These are phyloP conservation scores for Plebejus melissa DNA, from an alignment of 2,888 invertebrate species.

Conservation along the genomic window DNA sequence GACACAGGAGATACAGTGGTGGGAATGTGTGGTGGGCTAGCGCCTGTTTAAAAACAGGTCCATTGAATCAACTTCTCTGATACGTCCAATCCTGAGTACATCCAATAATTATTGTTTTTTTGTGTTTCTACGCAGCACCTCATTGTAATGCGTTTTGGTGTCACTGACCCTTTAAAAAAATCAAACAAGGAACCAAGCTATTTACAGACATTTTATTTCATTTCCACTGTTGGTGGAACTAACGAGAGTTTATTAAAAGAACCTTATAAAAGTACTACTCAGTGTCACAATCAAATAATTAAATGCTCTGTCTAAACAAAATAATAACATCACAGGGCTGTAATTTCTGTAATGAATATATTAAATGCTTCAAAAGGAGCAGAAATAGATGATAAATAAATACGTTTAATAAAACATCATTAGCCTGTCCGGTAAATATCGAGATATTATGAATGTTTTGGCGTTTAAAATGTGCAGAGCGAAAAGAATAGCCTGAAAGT, in stretches of 20 bases:
- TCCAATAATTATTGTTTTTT: too few relatives aligned
- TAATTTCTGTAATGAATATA: not conserved
- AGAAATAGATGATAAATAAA: not conserved
- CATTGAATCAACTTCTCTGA: too few relatives aligned
- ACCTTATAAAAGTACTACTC: not conserved
- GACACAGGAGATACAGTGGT: too few relatives aligned
- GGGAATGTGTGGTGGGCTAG: too few relatives aligned
- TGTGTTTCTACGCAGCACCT: too few relatives aligned
- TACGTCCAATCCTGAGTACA: too few relatives aligned
- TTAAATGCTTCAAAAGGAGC: not conserved
- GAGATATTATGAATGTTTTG: not conserved
- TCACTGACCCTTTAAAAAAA: too few relatives aligned
- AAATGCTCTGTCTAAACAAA: not conserved
- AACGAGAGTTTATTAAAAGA: not conserved
- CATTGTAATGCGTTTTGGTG: too few relatives aligned
- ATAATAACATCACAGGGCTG: not conserved
- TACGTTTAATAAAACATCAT: not conserved
- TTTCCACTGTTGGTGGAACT: not conserved
- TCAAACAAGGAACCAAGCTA: too few relatives aligned
- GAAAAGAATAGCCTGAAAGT: not conserved
- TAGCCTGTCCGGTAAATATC: not conserved
- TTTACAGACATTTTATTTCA: too few relatives aligned
- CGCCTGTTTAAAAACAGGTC: too few relatives aligned
- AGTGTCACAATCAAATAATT: not conserved
- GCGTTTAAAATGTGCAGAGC: not conserved